Evolutionary conservation across 2,888 invertebrate genomes (phyloP).

Genomic region (Onthophagus sagittarius): DNA sequence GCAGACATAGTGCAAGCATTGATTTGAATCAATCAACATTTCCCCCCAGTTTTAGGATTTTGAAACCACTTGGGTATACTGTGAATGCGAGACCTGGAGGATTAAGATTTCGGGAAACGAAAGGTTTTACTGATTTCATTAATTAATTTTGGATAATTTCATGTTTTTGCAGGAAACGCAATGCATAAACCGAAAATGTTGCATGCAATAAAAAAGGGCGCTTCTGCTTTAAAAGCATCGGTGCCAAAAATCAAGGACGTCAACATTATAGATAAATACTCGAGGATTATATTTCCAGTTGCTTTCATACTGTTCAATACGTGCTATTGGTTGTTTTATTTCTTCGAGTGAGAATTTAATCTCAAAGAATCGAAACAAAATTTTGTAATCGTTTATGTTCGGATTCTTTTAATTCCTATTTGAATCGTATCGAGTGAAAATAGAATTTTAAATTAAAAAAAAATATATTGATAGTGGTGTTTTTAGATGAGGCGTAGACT

Average conservation of each 20-base stretch:
- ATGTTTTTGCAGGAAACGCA: slow-evolving; percentile 49
- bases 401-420: no score
- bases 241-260: slow-evolving; percentile 97
- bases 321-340: slow-evolving; percentile 93
- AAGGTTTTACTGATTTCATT: slow-evolving; percentile 41
- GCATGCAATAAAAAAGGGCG: slow-evolving; percentile 78
- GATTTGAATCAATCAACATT: slow-evolving; percentile 61
- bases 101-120: slow-evolving; percentile 55
- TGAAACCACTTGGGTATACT: slow-evolving; percentile 56
- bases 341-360: slow-evolving; percentile 57
- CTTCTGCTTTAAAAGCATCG: slow-evolving; percentile 81
- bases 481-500: no score
- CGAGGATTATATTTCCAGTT: slow-evolving; percentile 91
- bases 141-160: neutral
- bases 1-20: slow-evolving; percentile 56
- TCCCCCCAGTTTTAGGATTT: slow-evolving; percentile 72
- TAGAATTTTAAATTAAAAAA: no score
- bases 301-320: slow-evolving; percentile 94
- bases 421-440: no score
- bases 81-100: slow-evolving; percentile 56
- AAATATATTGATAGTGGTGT: no score
- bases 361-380: no score
- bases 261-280: slow-evolving; percentile 97
- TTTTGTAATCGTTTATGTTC: neutral
- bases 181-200: slow-evolving; percentile 68